These are phyloP conservation scores for Panthera tigris DNA, from an alignment of 2,113 vertebrate genomes.

Conservation along the genomic window DNA sequence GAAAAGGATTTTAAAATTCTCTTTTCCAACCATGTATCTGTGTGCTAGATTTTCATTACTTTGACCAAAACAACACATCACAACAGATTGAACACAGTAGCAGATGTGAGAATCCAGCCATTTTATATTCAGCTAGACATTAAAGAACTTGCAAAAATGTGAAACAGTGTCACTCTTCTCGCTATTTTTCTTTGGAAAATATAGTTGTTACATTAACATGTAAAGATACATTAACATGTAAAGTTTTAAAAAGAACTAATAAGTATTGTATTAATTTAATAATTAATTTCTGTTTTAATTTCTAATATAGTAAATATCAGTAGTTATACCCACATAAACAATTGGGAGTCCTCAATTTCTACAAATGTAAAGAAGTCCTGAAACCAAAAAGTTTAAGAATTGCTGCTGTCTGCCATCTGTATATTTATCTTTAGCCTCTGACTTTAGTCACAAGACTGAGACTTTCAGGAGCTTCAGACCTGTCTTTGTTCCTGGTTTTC, in stretches of 20 bases:
- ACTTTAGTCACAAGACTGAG: neutral
- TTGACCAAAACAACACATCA: neutral
- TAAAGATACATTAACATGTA: neutral
- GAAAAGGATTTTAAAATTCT: constrained; percentile 11
- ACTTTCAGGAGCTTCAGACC: neutral
- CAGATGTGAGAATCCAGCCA: neutral
- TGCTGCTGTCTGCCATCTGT: neutral
- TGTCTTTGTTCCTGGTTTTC: neutral
- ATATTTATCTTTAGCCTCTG: neutral
- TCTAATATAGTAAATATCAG: neutral
- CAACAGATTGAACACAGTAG: neutral
- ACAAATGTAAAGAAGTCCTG: neutral
- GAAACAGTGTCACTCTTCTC: neutral
- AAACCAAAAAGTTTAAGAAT: neutral
- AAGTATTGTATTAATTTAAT: neutral
- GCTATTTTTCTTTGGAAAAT: neutral
- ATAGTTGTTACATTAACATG: neutral
- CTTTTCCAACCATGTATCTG: neutral
- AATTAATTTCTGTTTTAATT: neutral
- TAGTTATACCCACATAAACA: neutral
- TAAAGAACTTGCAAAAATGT: neutral
- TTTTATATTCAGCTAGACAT: neutral
- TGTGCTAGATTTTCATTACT: constrained; percentile 19
- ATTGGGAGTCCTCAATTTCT: neutral
- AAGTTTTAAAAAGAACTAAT: constrained; percentile 35